These are phyloP conservation scores for Netelia virgata DNA, from an alignment of 2,888 invertebrate genomes.

Conservation along the genomic window DNA sequence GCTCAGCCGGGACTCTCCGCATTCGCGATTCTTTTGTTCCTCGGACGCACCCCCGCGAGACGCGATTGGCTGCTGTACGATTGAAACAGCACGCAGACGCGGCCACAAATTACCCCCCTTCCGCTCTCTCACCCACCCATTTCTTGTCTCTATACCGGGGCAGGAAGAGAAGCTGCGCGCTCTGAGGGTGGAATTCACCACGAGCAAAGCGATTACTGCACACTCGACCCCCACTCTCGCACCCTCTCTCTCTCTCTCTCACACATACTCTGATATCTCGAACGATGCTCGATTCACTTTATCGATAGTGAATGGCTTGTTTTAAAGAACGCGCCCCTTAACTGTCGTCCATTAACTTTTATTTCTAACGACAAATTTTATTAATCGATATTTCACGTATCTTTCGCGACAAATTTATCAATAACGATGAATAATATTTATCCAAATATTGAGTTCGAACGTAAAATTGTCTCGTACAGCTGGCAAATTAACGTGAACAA, in stretches of 20 bases:
- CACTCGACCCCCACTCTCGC: conserved; percentile 61
- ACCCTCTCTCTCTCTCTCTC: conserved; percentile 58
- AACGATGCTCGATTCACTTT: conserved; percentile 9
- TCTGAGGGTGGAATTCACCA: conserved; percentile 76
- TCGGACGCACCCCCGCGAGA: conserved; percentile 75
- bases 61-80: conserved; percentile 80
- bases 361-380: background rate
- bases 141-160: background rate
- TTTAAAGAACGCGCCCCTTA: background rate
- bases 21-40: conserved; percentile 81
- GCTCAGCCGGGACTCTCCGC: conserved; percentile 62
- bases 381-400: background rate
- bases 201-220: conserved; percentile 78
- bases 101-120: conserved; percentile 79
- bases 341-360: background rate
- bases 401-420: too few species aligned
- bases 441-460: too few species aligned
- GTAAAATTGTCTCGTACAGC: too few species aligned
- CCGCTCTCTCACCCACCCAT: background rate
- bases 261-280: conserved; percentile 28
- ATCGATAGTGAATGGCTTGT: conserved; percentile 35
- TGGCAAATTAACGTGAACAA: too few species aligned
- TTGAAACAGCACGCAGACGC: conserved; percentile 82
- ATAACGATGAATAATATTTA: too few species aligned
- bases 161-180: conserved; percentile 57